A percentile compares a stretch with the other conserved stretches of the same genome.
phyloP scores from a whole-genome alignment of 1,140 invertebrate genomes.

The Melanaphis sacchari region DNA sequence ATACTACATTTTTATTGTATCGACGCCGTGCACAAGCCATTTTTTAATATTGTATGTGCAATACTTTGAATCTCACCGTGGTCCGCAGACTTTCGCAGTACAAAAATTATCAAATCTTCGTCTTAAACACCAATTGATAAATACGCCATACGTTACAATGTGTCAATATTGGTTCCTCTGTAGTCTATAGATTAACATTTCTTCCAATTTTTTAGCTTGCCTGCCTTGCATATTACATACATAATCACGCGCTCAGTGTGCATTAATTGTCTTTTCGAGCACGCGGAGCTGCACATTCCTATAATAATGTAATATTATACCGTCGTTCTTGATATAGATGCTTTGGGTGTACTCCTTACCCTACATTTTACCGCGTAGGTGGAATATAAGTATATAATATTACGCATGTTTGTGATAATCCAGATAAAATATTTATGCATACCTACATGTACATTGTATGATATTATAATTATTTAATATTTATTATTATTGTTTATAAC shows the following conservation, averaged over 20 bases:
- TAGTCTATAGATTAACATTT: background rate
- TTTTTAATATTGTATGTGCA: background rate
- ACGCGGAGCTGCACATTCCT: background rate
- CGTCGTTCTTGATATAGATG: background rate
- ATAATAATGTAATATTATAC: background rate
- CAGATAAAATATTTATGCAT: background rate
- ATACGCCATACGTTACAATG: background rate
- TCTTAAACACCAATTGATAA: background rate
- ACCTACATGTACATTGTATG: background rate
- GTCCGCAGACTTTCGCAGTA: background rate
- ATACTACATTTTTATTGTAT: background rate
- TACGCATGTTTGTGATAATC: background rate
- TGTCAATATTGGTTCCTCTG: background rate
- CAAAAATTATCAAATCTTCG: background rate
- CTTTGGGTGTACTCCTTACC: background rate
- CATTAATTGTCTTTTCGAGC: background rate
- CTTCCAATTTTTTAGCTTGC: background rate
- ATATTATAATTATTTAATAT: background rate
- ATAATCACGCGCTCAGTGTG: background rate
- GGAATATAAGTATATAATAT: background rate
- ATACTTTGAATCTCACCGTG: background rate
- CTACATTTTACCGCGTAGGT: background rate
- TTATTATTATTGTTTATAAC: background rate
- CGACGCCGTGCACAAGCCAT: background rate
- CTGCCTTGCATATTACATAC: background rate